These are phyloP conservation scores for Eupithecia vulgata DNA, from an alignment of 2,888 invertebrate species.

Conservation along the genomic window DNA sequence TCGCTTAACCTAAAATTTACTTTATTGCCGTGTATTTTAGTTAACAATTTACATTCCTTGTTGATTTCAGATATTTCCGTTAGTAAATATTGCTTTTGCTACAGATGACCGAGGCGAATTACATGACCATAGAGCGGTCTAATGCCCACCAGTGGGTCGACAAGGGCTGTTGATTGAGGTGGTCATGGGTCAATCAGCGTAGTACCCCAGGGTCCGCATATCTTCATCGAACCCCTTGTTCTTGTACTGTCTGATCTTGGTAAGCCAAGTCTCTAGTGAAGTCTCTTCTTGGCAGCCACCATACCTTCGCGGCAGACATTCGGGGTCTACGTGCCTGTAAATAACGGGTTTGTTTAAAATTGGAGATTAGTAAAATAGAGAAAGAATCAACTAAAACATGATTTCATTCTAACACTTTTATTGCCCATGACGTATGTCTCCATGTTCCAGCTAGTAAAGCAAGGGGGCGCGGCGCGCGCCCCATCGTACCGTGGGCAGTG, in stretches of 20 bases:
- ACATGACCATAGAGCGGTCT: neutral
- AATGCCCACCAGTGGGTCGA: neutral
- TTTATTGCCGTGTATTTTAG: neutral
- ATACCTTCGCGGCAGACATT: slow-evolving; percentile 72
- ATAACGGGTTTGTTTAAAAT: neutral
- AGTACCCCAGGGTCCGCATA: slow-evolving; percentile 69
- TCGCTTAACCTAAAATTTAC: neutral
- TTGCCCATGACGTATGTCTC: no score
- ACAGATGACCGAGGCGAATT: neutral
- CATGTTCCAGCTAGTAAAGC: no score
- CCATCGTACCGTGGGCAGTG: no score
- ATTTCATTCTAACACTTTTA: no score
- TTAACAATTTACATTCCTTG: neutral
- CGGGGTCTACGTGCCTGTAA: slow-evolving; percentile 68
- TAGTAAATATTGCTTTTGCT: neutral
- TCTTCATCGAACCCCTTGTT: slow-evolving; percentile 72
- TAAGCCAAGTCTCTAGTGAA: slow-evolving; percentile 67
- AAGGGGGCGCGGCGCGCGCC: no score
- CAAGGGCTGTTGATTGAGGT: neutral
- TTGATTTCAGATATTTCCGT: neutral
- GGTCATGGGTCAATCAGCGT: slow-evolving; percentile 50
- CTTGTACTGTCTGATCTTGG: slow-evolving; percentile 71
- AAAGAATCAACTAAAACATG: no score
- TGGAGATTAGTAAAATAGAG: neutral
- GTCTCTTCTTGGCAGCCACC: slow-evolving; percentile 68